Evolutionary conservation across 2,113 vertebrate species (phyloP), one percentile per base, ranked within the genome.

Genomic region (Trogon surrucura): DNA sequence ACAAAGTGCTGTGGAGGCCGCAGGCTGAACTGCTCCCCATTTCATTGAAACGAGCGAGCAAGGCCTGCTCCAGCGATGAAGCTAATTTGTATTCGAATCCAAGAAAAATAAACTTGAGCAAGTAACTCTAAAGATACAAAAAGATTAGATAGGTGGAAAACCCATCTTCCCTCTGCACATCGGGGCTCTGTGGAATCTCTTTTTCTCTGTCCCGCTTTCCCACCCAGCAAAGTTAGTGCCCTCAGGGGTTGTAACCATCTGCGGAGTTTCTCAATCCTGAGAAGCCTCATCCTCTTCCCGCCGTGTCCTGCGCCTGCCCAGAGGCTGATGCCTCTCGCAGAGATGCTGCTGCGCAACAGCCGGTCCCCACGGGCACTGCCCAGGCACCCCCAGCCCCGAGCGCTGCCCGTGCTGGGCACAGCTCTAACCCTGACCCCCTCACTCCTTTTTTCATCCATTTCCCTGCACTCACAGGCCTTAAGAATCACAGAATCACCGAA

Each of bases 281-380:
- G 36, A 44, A 50, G 8, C 6, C 44, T n/a, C 3, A 1, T 32
- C 47, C 29, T 32, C 47, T 47, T 69, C 32, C 26, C 1, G 0
- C 12, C 36, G 5, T 18, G 3, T 29, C 16, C 19, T 30, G 6
- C 1, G 1, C 32, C 2, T 2, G 4, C 23, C n/a, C 9, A 23
- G 10, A 45, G 3, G 6, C 44, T 9, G 9, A 1, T 51, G 12
- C 53, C 22, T 13, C 16, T 13, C 70, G 29, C 13, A 3, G 1
- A 19, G 0, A 9, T 9, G 5, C 47, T 3, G 13, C 13, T 8
- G 29, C 1, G 7, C 32, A 11, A 22, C 64, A 1, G 0, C 22
- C 17, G 1, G 0, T 5, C 29, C 8, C 20, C 9, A 25, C 29
- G 7, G 51, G 22, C 67, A 6, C 48, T 32, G 25, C 6, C 1